Evolutionary conservation across 2,797 vertebrate genomes (phyloP), one percentile per base, ranked within the genome.

Genomic region (Antrozous pallidus): DNA sequence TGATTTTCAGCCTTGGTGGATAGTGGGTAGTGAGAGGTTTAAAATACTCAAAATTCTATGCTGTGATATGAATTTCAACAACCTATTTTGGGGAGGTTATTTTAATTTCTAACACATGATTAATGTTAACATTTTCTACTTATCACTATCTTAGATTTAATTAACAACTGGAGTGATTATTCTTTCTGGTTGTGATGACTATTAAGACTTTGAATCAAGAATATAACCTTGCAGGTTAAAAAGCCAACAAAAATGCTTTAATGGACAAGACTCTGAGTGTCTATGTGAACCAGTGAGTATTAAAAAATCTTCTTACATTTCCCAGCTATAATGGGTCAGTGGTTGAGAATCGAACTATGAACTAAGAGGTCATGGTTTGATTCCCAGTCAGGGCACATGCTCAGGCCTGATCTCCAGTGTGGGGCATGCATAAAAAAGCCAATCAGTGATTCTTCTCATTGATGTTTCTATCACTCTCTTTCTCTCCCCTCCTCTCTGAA

Each of bases 21-120:
- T 42, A 4, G 38, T 67, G 84, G 89, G 71, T 88, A 97, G 84
- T 82, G 96, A 85, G 94, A 79, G 24, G 38, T 92, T 96, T 81
- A 75, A 88, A 96, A 97, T 87, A 94, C 93, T 97, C 95, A 96
- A 1, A 26, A 95, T 97, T 93, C 56, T 91, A 96, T 96, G 94
- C 95, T 80, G 40, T 88, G 88, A 71, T 96, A 86, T 79, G 96
- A 98, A 98, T 98, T 98, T 89, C 94, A 96, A 67, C 77, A 97
- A 94, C 96, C 80, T 97, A 82, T 96, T 97, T 96, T 1, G 0
- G 95, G 77, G 80, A 97, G 84, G 84, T 90, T 98, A 95, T 98
- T 97, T 97, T 97, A 97, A 97, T 95, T 77, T 89, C 87, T 96
- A 97, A 96, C 97, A 95, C 91, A 96, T 1, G 18, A 98, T 98